These are phyloP conservation scores for Hybognathus amarus DNA, from an alignment of 2,797 vertebrate species.

Conservation along the genomic window DNA sequence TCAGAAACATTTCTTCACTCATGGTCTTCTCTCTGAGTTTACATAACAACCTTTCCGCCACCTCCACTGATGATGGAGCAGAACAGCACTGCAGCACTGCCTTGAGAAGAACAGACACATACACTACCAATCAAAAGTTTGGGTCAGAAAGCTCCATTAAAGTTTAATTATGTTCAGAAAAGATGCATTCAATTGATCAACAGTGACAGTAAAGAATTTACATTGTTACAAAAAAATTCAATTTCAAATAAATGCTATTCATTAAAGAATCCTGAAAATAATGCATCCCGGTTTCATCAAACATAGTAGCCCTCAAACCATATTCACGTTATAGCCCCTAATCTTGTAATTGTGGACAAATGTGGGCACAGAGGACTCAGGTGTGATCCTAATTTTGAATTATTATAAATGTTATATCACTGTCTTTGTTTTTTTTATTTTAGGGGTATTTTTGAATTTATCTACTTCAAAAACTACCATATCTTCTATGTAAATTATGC, in stretches of 20 bases:
- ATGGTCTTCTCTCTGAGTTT: slow-evolving; percentile 75
- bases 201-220: neutral
- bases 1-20: slow-evolving; percentile 73
- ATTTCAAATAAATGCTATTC: neutral
- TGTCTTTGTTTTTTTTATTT: too few relatives aligned
- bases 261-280: neutral
- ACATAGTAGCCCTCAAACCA: too few relatives aligned
- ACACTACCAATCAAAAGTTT: neutral
- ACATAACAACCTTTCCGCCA: slow-evolving; percentile 72
- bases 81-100: slow-evolving; percentile 81
- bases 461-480: too few relatives aligned
- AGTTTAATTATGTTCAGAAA: neutral
- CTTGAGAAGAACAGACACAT: slow-evolving; percentile 65
- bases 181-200: neutral
- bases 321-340: too few relatives aligned
- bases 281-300: neutral
- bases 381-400: too few relatives aligned
- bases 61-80: slow-evolving; percentile 69
- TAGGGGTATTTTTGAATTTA: too few relatives aligned
- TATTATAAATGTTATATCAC: too few relatives aligned
- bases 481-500: too few relatives aligned
- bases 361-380: too few relatives aligned
- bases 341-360: too few relatives aligned
- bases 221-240: neutral
- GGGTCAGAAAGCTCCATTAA: neutral